phyloP scores from a whole-genome alignment of 2,888 invertebrate species.

The Cheilosia pagana region DNA sequence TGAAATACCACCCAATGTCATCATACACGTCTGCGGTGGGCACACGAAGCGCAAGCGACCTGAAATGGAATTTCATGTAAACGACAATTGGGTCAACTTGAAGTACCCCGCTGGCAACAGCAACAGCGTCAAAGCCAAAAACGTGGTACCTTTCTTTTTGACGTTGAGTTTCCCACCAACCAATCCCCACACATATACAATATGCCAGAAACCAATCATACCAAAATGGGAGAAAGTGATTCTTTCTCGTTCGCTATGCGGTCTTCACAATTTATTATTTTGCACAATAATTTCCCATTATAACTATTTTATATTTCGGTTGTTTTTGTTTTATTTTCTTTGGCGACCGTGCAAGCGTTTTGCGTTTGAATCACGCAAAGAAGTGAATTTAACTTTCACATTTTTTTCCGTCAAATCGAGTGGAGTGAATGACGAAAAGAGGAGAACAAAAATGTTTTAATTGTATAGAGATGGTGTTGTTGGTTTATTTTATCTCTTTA shows the following conservation, averaged over 20 bases:
- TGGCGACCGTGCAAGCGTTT: conserved; percentile 6
- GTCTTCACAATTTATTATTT: conserved; percentile 34
- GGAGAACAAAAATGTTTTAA: conserved; percentile 35
- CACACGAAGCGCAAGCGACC: conserved; percentile 7
- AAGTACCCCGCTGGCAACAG: conserved; percentile 42
- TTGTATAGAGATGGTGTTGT: conserved; percentile 39
- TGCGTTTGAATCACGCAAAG: neutral
- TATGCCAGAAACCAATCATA: conserved; percentile 10
- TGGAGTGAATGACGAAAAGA: conserved; percentile 6
- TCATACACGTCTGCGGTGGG: conserved; percentile 1
- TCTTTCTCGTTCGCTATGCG: conserved; percentile 3
- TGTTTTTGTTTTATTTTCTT: conserved; percentile 14
- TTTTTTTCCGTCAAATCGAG: conserved; percentile 31
- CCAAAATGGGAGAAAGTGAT: conserved; percentile 60
- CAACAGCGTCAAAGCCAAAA: conserved; percentile 16
- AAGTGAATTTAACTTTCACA: conserved; percentile 58
- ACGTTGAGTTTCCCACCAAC: neutral
- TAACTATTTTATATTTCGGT: conserved; percentile 19
- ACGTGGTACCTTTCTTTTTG: conserved; percentile 56
- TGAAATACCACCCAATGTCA: conserved; percentile 29
- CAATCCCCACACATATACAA: neutral
- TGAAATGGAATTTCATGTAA: conserved; percentile 40
- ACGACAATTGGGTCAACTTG: conserved; percentile 55
- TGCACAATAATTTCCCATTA: conserved; percentile 52
- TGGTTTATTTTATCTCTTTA: conserved; percentile 11